These are phyloP conservation scores for Watsonalla binaria DNA, from an alignment of 2,888 invertebrate genomes.

Conservation along the genomic window DNA sequence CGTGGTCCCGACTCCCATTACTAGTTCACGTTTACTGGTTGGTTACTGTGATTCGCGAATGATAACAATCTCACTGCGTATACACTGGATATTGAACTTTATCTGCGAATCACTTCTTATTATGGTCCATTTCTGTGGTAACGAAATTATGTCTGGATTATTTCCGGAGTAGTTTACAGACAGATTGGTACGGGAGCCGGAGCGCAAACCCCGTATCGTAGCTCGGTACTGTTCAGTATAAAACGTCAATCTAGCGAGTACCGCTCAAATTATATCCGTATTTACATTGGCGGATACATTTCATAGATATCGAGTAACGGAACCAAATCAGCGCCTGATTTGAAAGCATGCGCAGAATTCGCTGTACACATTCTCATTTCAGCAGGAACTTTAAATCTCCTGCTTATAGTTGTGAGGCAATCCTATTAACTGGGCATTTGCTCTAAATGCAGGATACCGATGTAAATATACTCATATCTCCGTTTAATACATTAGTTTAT, in stretches of 20 bases:
- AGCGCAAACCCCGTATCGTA: background rate
- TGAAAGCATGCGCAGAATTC: background rate
- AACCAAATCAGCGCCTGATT: background rate
- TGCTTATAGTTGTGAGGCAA: background rate
- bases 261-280: background rate
- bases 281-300: background rate
- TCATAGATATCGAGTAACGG: background rate
- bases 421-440: background rate
- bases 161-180: conserved; percentile 1
- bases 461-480: too few species aligned
- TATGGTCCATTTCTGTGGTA: conserved; percentile 1
- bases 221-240: background rate
- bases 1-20: conserved; percentile 57
- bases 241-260: background rate
- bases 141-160: background rate
- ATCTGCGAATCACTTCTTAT: background rate
- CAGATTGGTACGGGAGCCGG: background rate
- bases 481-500: background rate
- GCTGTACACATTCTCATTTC: background rate
- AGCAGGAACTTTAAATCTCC: background rate
- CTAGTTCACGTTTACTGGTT: conserved; percentile 65
- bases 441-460: background rate
- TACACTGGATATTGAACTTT: background rate
- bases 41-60: conserved; percentile 69
- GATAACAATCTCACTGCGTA: conserved; percentile 60